Evolutionary conservation across 2,797 vertebrate genomes (phyloP).

Genomic region (Enteromius fasciolatus): DNA sequence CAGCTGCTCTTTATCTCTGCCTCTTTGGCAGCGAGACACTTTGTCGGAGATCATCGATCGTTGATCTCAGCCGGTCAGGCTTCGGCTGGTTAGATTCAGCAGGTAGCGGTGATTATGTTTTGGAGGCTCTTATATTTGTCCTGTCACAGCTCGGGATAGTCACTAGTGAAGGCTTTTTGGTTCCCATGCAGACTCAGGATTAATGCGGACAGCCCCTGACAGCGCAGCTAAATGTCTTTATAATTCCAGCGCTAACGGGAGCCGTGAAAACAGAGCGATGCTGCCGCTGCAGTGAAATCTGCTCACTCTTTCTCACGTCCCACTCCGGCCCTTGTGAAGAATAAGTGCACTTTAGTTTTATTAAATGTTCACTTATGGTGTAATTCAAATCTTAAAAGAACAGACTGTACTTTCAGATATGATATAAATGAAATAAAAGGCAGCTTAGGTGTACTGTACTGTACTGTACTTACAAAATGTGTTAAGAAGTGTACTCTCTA

Average conservation of each 20-base stretch:
- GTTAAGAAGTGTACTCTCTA: too few relatives aligned
- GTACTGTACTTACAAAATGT: too few relatives aligned
- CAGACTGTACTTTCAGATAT: too few relatives aligned
- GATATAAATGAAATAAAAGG: too few relatives aligned
- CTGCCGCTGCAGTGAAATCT: neutral
- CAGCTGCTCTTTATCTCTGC: neutral
- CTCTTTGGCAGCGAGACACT: neutral
- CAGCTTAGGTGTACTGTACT: too few relatives aligned
- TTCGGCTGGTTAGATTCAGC: slow-evolving; percentile 12
- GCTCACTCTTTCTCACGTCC: neutral
- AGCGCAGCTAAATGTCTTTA: neutral
- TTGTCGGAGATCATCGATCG: neutral
- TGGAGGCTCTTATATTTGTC: neutral
- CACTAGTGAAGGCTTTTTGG: neutral
- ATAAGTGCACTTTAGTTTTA: neutral
- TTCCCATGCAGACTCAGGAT: neutral
- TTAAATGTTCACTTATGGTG: neutral
- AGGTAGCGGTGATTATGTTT: neutral
- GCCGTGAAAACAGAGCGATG: neutral
- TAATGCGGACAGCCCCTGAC: neutral
- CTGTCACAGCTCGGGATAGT: neutral
- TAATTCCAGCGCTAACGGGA: neutral
- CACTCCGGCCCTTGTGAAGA: neutral
- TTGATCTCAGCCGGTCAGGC: neutral
- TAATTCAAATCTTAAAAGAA: neutral